These are phyloP conservation scores for Aselliscus stoliczkanus DNA, from an alignment of 2,797 vertebrate species.

Conservation along the genomic window DNA sequence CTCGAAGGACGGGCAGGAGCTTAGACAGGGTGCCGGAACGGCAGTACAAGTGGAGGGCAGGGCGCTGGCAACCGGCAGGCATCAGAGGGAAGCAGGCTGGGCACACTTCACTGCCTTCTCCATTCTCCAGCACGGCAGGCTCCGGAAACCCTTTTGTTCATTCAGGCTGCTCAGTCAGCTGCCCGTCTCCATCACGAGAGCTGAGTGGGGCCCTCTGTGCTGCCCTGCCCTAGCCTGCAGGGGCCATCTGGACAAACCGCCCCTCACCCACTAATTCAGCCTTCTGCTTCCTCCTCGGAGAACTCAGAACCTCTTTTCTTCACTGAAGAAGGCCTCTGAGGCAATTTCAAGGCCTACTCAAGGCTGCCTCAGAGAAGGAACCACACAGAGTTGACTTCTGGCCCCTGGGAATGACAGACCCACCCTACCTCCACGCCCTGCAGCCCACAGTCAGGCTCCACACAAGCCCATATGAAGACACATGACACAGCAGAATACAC, in stretches of 20 bases:
- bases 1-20: not conserved
- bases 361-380: not conserved
- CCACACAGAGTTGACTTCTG: not conserved
- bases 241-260: not conserved
- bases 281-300: not conserved
- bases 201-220: not conserved
- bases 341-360: not conserved
- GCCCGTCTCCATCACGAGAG: not conserved
- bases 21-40: not conserved
- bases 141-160: not conserved
- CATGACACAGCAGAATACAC: not conserved
- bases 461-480: slow-evolving; percentile 19
- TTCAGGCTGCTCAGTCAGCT: not conserved
- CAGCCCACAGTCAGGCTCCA: not conserved
- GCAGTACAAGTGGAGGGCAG: not conserved
- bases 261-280: not conserved
- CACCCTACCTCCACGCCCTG: not conserved
- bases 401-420: not conserved
- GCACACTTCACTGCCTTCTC: not conserved
- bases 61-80: not conserved
- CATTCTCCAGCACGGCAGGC: not conserved
- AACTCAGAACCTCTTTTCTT: not conserved
- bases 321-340: not conserved
- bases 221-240: not conserved
- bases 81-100: not conserved